These are phyloP conservation scores for Bothrops alternatus DNA, from an alignment of 2,797 vertebrate genomes.

Conservation along the genomic window DNA sequence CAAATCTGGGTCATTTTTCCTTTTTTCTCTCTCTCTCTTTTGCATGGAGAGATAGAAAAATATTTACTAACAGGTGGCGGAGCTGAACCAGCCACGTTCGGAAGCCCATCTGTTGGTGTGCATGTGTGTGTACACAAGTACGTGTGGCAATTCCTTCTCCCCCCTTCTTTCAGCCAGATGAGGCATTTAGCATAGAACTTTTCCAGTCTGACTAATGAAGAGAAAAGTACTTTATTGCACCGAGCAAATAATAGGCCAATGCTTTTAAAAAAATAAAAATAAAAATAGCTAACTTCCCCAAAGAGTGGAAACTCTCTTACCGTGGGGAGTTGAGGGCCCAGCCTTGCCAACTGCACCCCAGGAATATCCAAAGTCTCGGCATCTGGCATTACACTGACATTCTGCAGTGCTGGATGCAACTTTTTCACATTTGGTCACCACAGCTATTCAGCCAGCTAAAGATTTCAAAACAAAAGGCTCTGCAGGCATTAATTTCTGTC, in stretches of 20 bases:
- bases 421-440: constrained; percentile 11
- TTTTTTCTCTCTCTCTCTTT: neutral
- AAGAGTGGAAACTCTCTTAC: neutral
- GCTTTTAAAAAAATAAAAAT: neutral
- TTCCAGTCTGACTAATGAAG: constrained; percentile 14
- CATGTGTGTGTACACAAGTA: neutral
- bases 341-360: neutral
- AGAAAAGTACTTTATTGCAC: constrained; percentile 9
- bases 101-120: neutral
- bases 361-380: neutral
- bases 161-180: constrained; percentile 16
- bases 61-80: constrained; percentile 23
- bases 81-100: neutral
- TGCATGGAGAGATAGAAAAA: constrained; percentile 21
- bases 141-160: neutral
- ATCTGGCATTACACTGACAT: neutral
- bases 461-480: constrained; percentile 20
- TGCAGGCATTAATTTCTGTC: constrained; percentile 23
- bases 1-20: constrained; percentile 2
- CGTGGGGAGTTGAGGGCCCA: neutral
- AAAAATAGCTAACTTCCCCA: neutral
- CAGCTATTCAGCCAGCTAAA: constrained; percentile 28
- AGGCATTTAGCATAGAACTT: neutral
- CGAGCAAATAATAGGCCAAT: neutral
- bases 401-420: neutral